These are phyloP conservation scores for Thermophis baileyi DNA, from an alignment of 2,113 vertebrate genomes.

Conservation along the genomic window DNA sequence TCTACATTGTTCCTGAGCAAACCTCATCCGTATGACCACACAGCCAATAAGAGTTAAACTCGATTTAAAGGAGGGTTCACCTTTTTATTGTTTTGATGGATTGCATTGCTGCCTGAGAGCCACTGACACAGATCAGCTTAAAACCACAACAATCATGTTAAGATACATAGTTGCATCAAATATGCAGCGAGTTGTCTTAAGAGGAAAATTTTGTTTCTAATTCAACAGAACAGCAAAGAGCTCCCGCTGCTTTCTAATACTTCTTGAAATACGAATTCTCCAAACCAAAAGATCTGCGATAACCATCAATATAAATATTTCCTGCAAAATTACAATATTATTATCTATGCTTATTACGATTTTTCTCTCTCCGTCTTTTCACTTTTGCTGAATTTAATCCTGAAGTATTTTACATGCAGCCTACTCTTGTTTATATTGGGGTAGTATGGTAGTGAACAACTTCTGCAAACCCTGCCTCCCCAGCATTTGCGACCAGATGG, in stretches of 20 bases:
- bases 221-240: background rate
- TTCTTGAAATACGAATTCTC: background rate
- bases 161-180: background rate
- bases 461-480: background rate
- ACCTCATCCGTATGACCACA: background rate
- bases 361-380: background rate
- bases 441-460: background rate
- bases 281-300: background rate
- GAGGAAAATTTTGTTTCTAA: background rate
- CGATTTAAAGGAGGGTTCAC: background rate
- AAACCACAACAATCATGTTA: background rate
- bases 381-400: background rate
- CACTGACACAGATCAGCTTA: background rate
- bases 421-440: background rate
- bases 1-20: background rate
- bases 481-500: background rate
- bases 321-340: background rate
- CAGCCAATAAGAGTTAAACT: background rate
- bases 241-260: background rate
- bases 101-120: background rate
- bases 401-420: background rate
- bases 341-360: background rate
- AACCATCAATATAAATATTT: background rate
- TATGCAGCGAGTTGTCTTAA: background rate
- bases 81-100: background rate